Evolutionary conservation across 2,113 vertebrate species (phyloP).

Genomic region (Pomatorhinus ruficollis): DNA sequence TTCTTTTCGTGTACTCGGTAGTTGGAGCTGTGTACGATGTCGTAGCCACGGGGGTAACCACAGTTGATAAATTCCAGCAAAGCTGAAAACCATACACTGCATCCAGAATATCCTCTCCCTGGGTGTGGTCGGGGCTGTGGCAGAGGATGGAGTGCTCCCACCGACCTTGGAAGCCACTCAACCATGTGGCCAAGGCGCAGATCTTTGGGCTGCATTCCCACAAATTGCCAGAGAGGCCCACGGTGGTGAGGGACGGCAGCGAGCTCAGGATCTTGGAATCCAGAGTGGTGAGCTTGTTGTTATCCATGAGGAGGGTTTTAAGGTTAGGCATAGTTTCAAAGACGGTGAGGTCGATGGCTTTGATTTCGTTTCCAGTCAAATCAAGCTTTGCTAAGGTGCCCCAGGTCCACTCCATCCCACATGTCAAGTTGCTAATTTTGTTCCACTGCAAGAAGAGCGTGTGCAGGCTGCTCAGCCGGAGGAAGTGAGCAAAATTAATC

Average conservation of each 20-base stretch:
- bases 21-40: slow-evolving; percentile 80
- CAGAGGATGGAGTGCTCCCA: slow-evolving; percentile 98
- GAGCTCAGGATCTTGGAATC: slow-evolving; percentile 88
- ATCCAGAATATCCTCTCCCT: slow-evolving; percentile 98
- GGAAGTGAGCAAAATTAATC: slow-evolving; percentile 99
- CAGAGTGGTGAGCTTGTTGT: slow-evolving; percentile 93
- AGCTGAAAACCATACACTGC: slow-evolving; percentile 98
- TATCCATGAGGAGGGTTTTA: slow-evolving; percentile 95
- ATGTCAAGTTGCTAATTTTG: slow-evolving; percentile 97
- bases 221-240: slow-evolving; percentile 94
- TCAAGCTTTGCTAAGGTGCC: slow-evolving; percentile 95
- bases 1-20: slow-evolving; percentile 91
- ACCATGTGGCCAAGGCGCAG: slow-evolving; percentile 93
- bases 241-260: slow-evolving; percentile 86
- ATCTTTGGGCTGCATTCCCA: slow-evolving; percentile 98
- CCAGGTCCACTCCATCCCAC: slow-evolving; percentile 98
- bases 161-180: slow-evolving; percentile 94
- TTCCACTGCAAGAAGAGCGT: slow-evolving; percentile 97
- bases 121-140: slow-evolving; percentile 93
- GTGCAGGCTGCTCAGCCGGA: slow-evolving; percentile 93
- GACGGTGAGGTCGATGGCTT: slow-evolving; percentile 88
- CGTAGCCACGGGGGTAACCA: slow-evolving; percentile 82
- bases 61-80: slow-evolving; percentile 95
- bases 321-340: slow-evolving; percentile 97
- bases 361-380: slow-evolving; percentile 94